A percentile compares a stretch with the other conserved stretches of the same genome.
These are phyloP conservation scores for Hippocampus abdominalis DNA, from an alignment of 2,113 vertebrate species.

Conservation along the genomic window DNA sequence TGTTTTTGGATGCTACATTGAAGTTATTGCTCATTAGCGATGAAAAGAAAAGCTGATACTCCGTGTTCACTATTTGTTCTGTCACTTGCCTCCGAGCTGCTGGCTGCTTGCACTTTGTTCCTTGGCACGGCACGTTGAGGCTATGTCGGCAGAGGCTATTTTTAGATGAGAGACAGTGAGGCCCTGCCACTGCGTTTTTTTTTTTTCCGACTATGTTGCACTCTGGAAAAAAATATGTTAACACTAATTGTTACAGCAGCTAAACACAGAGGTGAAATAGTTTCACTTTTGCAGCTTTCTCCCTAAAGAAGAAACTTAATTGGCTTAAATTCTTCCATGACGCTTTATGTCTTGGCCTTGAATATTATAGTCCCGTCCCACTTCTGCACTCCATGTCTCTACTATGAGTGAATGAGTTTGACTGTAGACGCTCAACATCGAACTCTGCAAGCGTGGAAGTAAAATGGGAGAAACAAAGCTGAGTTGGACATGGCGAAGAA, in stretches of 20 bases:
- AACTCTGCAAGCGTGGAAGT: neutral
- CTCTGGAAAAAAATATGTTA: constrained; percentile 15
- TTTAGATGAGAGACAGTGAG: constrained; percentile 49
- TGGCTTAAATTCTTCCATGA: constrained; percentile 31
- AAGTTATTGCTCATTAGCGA: constrained; percentile 2
- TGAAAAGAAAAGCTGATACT: constrained; percentile 7
- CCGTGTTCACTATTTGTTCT: constrained; percentile 12
- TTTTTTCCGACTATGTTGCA: neutral
- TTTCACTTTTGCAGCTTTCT: constrained; percentile 11
- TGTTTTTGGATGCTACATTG: neutral
- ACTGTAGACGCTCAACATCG: neutral
- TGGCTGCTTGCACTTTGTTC: constrained; percentile 35
- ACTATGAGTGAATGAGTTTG: neutral
- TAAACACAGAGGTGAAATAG: neutral
- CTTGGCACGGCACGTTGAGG: constrained; percentile 46
- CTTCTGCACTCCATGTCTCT: constrained; percentile 9
- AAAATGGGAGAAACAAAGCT: neutral
- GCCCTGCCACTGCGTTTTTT: constrained; percentile 14
- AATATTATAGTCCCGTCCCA: constrained; percentile 14
- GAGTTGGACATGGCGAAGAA: neutral
- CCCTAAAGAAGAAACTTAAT: constrained; percentile 9
- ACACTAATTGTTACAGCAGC: constrained; percentile 4
- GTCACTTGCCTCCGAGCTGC: constrained; percentile 21
- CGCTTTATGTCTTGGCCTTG: constrained; percentile 13
- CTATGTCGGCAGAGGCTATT: constrained; percentile 55